Percentiles rank a stretch among this genome's conserved stretches.
These are phyloP conservation scores for Celastrina argiolus DNA, from an alignment of 2,888 invertebrate species.

Conservation along the genomic window DNA sequence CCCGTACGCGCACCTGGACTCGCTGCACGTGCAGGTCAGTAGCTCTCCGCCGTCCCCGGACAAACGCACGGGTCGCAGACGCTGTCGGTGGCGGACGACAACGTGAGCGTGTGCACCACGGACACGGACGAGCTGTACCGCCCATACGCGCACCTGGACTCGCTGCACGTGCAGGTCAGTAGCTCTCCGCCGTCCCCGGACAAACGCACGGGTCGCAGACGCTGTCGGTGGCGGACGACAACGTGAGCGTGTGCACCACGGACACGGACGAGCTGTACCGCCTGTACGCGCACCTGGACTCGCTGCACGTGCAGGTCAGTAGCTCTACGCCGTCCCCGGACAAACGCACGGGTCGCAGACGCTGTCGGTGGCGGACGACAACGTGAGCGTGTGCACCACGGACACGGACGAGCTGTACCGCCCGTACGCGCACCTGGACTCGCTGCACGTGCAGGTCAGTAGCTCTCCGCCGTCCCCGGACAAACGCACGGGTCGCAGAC, in stretches of 20 bases:
- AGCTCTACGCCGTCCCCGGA: constrained; percentile 40
- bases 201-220: constrained; percentile 55
- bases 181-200: constrained; percentile 40
- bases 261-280: constrained; percentile 19
- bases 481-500: constrained; percentile 54
- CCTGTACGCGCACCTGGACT: constrained; percentile 46
- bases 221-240: too few species aligned
- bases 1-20: constrained; percentile 42
- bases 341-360: constrained; percentile 55
- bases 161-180: constrained; percentile 49
- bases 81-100: too few species aligned
- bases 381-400: too few species aligned
- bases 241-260: too few species aligned
- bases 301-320: constrained; percentile 49
- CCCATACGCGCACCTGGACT: constrained; percentile 46
- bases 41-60: constrained; percentile 40
- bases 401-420: too few species aligned
- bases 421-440: constrained; percentile 46
- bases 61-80: constrained; percentile 55
- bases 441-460: constrained; percentile 49
- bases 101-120: too few species aligned
- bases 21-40: constrained; percentile 49
- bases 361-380: too few species aligned
- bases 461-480: constrained; percentile 7
- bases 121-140: constrained; percentile 21